A percentile compares a stretch with the other conserved stretches of the same genome.
phyloP scores from a whole-genome alignment of 2,888 invertebrate genomes.

The Cinara cedri region DNA sequence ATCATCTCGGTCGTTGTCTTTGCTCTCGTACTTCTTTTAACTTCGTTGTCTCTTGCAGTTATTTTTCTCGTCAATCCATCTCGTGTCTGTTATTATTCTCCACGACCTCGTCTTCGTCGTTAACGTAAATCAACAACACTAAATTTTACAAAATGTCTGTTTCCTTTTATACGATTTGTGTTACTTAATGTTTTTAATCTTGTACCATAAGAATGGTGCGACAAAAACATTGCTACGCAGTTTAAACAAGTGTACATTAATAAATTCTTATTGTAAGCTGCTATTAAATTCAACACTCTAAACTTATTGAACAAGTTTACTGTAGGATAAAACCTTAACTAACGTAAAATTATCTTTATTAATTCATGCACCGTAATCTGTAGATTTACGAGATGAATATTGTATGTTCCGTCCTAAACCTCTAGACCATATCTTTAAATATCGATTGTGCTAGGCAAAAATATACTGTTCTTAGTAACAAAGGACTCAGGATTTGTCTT shows the following conservation, averaged over 20 bases:
- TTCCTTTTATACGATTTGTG: neutral
- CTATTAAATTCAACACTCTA: neutral
- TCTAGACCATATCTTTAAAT: neutral
- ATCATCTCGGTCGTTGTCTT: too few species aligned
- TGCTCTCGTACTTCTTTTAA: too few species aligned
- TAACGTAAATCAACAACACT: neutral
- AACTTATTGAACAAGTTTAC: neutral
- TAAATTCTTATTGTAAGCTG: neutral
- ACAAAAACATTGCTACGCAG: too few species aligned
- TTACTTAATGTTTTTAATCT: neutral
- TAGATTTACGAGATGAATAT: neutral
- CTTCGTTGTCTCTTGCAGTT: too few species aligned
- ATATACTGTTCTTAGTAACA: neutral
- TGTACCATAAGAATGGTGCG: neutral
- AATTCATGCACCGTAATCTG: neutral
- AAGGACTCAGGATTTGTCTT: neutral
- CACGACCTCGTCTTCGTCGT: too few species aligned
- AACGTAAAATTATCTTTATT: neutral
- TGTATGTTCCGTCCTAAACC: neutral
- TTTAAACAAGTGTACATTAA: too few species aligned
- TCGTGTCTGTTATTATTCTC: too few species aligned
- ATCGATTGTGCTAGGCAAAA: neutral
- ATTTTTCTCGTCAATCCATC: too few species aligned
- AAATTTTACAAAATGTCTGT: neutral
- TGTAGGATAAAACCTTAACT: neutral